Base-by-base conservation (phyloP, 2,113 vertebrate species). In the Panthera tigris region DNA sequence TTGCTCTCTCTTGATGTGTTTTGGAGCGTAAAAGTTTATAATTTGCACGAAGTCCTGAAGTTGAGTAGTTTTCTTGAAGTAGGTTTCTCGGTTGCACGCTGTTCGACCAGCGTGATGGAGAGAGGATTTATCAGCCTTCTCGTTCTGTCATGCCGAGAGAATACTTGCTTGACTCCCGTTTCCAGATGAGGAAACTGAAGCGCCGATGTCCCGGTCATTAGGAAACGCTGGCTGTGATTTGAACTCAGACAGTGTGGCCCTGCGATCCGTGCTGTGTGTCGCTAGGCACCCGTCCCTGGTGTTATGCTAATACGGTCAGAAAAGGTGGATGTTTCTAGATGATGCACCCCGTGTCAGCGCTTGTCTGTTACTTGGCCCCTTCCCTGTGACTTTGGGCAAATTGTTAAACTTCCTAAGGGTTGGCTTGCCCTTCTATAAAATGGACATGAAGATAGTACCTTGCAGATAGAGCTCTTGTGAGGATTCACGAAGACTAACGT, bases 251-350 rank as follows among this genome's bases (percentile, higher is more conserved):
- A 36, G 7, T 7, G 16, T 48, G 36, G 73, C 57, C 45, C 13
- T 48, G 31, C 65, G 25, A 27, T 61, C 31, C 16, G 7, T 65
- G 63, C 31, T 66, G 31, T 66, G 48, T 19, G 29, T 66, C 41
- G 10, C 5, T 8, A 23, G 71, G 29, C 29, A 52, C 11, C 68
- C 3, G 39, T 74, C 9, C 55, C 48, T 7, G 13, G 6, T 33
- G 0, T 9, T 3, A 7, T 1, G 21, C n/a, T 27, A 7, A 4
- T 3, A 3, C 68, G 31, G 21, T 55, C 41, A 15, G n/a, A 10
- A 1, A 45, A 36, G n/a, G 18, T 23, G 45, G 41, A 21, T 1
- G 29, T 29, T 93, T 74, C 65, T 11, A 31, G 63, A 19, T n/a
- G 13, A 12, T 7, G 45, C 1, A 33, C 50, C 13, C 15, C 2